phyloP scores from a whole-genome alignment of 2,797 vertebrate species.

The Perodicticus potto region DNA sequence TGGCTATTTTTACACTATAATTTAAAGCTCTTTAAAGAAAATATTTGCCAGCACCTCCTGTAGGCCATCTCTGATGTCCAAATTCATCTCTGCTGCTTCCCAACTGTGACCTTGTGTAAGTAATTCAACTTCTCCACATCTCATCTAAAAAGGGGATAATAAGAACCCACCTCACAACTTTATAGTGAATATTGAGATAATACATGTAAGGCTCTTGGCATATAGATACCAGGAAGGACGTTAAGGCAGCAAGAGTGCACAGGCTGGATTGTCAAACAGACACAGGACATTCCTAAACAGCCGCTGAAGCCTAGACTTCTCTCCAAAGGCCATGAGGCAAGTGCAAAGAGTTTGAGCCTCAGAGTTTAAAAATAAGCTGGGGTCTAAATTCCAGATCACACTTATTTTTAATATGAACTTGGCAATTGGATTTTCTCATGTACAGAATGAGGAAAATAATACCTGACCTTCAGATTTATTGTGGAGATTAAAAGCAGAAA shows the following conservation, averaged over 20 bases:
- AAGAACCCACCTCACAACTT: background rate
- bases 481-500: background rate
- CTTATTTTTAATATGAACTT: background rate
- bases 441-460: background rate
- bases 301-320: background rate
- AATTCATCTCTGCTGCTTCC: background rate
- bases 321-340: rapidly evolving
- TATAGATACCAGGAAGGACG: background rate
- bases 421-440: background rate
- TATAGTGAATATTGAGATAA: background rate
- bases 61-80: background rate
- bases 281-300: rapidly evolving
- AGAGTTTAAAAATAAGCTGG: background rate
- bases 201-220: background rate
- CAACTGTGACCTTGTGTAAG: background rate
- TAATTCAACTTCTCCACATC: background rate
- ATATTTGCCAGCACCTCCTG: background rate
- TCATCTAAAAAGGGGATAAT: background rate
- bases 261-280: background rate
- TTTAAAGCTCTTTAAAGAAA: slow-evolving; percentile 41
- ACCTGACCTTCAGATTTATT: background rate
- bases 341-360: background rate
- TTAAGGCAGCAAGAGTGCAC: background rate
- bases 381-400: background rate
- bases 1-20: background rate